Base-by-base conservation (phyloP, 1,140 invertebrate species). In the Anastrepha obliqua region DNA sequence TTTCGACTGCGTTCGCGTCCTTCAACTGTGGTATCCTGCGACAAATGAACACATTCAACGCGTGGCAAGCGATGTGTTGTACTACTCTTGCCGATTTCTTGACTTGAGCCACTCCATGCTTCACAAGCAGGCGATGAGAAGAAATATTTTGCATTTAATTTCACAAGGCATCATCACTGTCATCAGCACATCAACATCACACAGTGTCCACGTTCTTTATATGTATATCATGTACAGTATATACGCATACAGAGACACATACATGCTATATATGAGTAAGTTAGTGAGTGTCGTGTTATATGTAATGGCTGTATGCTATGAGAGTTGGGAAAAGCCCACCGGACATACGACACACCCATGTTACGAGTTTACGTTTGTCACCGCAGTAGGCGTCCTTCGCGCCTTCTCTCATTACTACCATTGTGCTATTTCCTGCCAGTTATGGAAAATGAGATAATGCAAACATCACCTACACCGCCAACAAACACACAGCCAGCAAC, bases 311-410 rank as follows among this genome's bases (percentile, higher is more conserved):
- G 39, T n/a, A n/a, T 11, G 42, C n/a, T 20, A 6, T 81, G 47
- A 20, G 47, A 47, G 74, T 81, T 67, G 29, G 74, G 51, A 86
- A 44, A 86, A 39, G 47, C 74, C 74, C 74, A 81, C 17, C 20
- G 74, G 74, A 81, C 74, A 81, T 74, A 51, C 55, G 74, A 9
- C 74, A 55, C 74, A 81, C 74, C 74, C 74, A 81, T 51, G 47
- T 55, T 81, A 47, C 29, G 29, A 29, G 29, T 29, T 29, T 29
- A 81, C n/a, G 74, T 81, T 81, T 55, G 47, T 20, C 17, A 81
- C 47, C n/a, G 47, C 3, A 29, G 20, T 81, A 81, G 74, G 74
- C 47, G 44, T 20, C 15, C n/a, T 81, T 81, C 55, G 65, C 65
- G 29, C 13, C 70, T 74, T 44, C 44, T 9, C 65, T 70, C 20